Evolutionary conservation across 2,888 invertebrate species (phyloP).

Genomic region (Ochlodes sylvanus): DNA sequence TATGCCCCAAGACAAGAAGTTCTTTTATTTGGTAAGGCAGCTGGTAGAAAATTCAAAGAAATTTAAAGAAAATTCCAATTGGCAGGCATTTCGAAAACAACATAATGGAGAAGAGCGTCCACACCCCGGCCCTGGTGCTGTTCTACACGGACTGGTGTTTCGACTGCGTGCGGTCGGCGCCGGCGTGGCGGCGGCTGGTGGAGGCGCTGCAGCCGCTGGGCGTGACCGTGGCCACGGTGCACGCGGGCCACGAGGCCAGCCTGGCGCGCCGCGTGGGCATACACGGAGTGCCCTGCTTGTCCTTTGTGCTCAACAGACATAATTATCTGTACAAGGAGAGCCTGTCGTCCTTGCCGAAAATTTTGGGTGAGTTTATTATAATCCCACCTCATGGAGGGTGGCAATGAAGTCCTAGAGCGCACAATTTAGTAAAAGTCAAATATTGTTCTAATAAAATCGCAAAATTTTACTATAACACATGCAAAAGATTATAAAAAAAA

Average conservation of each 20-base stretch:
- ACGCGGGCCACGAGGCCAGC: conserved; percentile 92
- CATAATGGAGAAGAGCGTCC: conserved; percentile 92
- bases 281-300: conserved; percentile 92
- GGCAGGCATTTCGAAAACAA: conserved; percentile 93
- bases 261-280: conserved; percentile 92
- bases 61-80: not conserved
- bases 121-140: conserved; percentile 93
- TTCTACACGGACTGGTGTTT: conserved; percentile 98
- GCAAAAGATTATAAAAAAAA: too few relatives aligned
- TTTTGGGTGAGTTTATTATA: conserved; percentile 89
- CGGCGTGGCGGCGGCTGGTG: conserved; percentile 92
- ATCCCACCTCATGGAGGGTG: too few relatives aligned
- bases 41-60: too few relatives aligned
- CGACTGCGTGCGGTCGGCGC: conserved; percentile 94
- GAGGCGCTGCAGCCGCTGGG: conserved; percentile 95
- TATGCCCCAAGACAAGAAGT: too few relatives aligned
- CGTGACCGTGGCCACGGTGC: conserved; percentile 90
- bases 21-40: too few relatives aligned
- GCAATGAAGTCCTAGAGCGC: too few relatives aligned
- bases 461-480: too few relatives aligned
- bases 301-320: conserved; percentile 93
- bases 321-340: conserved; percentile 93
- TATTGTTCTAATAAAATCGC: too few relatives aligned
- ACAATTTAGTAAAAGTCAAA: too few relatives aligned
- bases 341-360: conserved; percentile 90